Base-by-base conservation (phyloP, 2,113 vertebrate genomes). In the Vidua macroura region DNA sequence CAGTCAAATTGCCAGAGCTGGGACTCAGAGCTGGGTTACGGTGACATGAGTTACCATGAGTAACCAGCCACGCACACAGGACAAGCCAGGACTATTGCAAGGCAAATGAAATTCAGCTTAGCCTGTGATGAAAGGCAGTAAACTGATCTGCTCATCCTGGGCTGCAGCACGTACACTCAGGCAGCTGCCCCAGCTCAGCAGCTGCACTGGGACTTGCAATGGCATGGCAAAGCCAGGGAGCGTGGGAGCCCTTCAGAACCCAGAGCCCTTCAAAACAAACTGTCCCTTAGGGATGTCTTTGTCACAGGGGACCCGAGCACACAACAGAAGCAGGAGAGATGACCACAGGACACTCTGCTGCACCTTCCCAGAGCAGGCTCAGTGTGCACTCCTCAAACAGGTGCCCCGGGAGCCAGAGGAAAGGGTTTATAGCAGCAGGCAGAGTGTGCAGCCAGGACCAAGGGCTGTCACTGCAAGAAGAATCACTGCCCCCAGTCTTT, bases 381-480 rank as follows among this genome's bases (percentile, higher is more conserved):
- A 31, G 28, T 31, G 49, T 31, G 48, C 8, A 2, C 6, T 31
- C n/a, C 69, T 44, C 12, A 3, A 62, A 72, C 27, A 8, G 4
- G 25, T 4, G 2, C 17, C 23, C 37, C 0, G 0, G 23, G 15
- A 68, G 48, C 37, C 53, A 13, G 49, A 35, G 49, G 21, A 25
- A 59, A 62, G n/a, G 43, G 14, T 4, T 18, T 0, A 0, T 20
- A n/a, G 62, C 31, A 44, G 39, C 35, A n/a, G 39, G 18, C 25
- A 46, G 37, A 41, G 44, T 2, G 0, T 20, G 48, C 46, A 88
- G 56, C n/a, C 33, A 30, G 46, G 20, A 28, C 20, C 39, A 75
- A 63, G 67, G 25, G 23, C 31, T 62, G n/a, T 16, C 16, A 13
- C 62, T 43, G 63, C 83, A 60, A 62, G 30, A 60, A 51, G 24